Percentiles rank a stretch among this genome's conserved stretches.
These are phyloP conservation scores for Mungos mungo DNA, from an alignment of 2,113 vertebrate genomes.

Conservation along the genomic window DNA sequence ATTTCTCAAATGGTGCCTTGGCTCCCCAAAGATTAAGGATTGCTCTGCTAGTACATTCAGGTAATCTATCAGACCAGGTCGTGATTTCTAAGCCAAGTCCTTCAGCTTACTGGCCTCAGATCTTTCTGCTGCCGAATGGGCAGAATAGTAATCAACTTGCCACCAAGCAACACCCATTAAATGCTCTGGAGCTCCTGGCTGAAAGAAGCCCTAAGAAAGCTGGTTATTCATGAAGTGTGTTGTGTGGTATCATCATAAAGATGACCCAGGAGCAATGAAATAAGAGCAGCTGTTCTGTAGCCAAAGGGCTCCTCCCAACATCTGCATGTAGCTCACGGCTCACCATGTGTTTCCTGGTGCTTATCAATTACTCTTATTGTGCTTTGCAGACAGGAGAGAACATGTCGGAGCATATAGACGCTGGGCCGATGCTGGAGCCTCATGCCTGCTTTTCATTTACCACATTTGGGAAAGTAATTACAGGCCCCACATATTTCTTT, in stretches of 20 bases:
- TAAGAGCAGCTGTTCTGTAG: neutral
- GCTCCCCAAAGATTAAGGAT: neutral
- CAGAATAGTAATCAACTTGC: neutral
- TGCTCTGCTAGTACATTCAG: neutral
- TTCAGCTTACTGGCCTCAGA: neutral
- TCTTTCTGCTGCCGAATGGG: neutral
- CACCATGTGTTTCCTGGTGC: neutral
- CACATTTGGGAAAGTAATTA: constrained; percentile 60
- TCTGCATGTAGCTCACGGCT: neutral
- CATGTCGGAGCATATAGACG: neutral
- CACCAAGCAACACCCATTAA: neutral
- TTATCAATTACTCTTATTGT: neutral
- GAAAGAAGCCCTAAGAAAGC: neutral
- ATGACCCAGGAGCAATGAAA: neutral
- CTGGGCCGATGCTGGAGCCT: neutral
- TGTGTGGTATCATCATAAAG: neutral
- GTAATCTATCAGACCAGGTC: neutral
- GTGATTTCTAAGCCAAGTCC: neutral
- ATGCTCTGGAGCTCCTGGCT: neutral
- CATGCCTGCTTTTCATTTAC: constrained; percentile 48
- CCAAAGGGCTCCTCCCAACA: neutral
- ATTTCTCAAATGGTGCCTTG: neutral
- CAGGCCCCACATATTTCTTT: constrained; percentile 41
- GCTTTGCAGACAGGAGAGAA: neutral
- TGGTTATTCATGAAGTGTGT: neutral